Evolutionary conservation across 1,140 invertebrate species (phyloP).

Genomic region (Drosophila lacertosa): DNA sequence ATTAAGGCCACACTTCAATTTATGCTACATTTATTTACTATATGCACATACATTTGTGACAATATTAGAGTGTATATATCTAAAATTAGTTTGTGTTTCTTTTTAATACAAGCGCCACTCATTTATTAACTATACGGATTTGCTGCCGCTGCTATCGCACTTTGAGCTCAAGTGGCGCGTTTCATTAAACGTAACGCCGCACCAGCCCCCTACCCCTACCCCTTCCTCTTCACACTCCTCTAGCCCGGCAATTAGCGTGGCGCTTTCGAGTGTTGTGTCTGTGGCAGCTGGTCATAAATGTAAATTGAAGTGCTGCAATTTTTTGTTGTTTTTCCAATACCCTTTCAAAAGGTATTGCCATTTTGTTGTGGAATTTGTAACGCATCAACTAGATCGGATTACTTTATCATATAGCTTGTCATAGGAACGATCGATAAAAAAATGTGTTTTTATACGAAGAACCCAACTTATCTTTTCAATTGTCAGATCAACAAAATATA

Average conservation of each 20-base stretch:
- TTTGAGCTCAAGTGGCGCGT: conserved; percentile 67
- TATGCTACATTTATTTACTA: conserved; percentile 11
- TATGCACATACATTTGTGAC: conserved; percentile 1
- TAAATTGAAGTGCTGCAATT: conserved; percentile 24
- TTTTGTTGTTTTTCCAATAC: neutral
- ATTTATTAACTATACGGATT: conserved; percentile 54
- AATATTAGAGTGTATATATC: neutral
- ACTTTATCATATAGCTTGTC: too few relatives aligned
- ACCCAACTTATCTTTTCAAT: too few relatives aligned
- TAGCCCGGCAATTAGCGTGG: conserved; percentile 39
- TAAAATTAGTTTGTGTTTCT: conserved; percentile 4
- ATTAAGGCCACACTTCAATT: conserved; percentile 21
- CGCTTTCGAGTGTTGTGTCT: conserved; percentile 21
- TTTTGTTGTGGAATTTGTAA: too few relatives aligned
- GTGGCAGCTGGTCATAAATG: conserved; percentile 35
- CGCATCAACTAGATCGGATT: too few relatives aligned
- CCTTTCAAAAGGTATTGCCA: too few relatives aligned
- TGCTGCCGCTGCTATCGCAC: conserved; percentile 41
- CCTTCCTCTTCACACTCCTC: too few relatives aligned
- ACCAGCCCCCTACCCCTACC: conserved; percentile 1
- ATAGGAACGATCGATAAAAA: too few relatives aligned
- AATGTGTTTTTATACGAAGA: too few relatives aligned
- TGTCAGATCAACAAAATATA: too few relatives aligned
- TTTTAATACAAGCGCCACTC: conserved; percentile 1
- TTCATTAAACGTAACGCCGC: conserved; percentile 50